Conservation (phyloP, 2,888 invertebrate genomes). For the Noctua pronuba region DNA sequence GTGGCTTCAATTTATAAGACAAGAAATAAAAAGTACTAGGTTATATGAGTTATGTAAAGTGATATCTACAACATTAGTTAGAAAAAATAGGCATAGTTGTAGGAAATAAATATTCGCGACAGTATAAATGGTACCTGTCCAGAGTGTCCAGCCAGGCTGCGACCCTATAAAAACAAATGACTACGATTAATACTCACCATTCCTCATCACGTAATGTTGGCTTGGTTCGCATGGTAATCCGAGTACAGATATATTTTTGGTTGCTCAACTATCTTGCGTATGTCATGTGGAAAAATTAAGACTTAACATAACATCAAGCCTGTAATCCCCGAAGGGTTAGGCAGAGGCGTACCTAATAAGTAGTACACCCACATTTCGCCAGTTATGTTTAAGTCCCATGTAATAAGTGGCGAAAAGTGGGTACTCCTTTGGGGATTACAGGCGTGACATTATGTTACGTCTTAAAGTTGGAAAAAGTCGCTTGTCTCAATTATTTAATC, state of each 20-base stretch:
- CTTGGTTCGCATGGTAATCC: constrained; percentile 40
- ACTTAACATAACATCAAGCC: too few species aligned
- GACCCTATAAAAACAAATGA: constrained; percentile 60
- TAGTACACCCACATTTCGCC: too few species aligned
- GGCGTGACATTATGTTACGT: neutral
- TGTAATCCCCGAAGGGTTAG: too few species aligned
- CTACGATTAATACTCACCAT: constrained; percentile 54
- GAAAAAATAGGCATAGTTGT: neutral
- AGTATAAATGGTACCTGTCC: constrained; percentile 48
- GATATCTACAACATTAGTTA: neutral
- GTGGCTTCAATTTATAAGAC: too few species aligned
- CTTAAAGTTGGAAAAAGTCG: neutral
- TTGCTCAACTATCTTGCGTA: neutral
- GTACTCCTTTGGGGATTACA: neutral
- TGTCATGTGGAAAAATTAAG: neutral
- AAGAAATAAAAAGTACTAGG: neutral
- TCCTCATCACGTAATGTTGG: constrained; percentile 40
- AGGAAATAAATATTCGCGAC: constrained; percentile 31
- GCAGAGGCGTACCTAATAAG: too few species aligned
- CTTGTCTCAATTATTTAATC: neutral
- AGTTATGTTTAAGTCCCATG: too few species aligned
- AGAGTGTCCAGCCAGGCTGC: constrained; percentile 46
- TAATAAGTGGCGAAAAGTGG: neutral
- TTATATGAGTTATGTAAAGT: neutral
- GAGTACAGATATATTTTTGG: constrained; percentile 16